These are phyloP conservation scores for Bambusicola thoracicus DNA, from an alignment of 2,113 vertebrate species.

Conservation along the genomic window DNA sequence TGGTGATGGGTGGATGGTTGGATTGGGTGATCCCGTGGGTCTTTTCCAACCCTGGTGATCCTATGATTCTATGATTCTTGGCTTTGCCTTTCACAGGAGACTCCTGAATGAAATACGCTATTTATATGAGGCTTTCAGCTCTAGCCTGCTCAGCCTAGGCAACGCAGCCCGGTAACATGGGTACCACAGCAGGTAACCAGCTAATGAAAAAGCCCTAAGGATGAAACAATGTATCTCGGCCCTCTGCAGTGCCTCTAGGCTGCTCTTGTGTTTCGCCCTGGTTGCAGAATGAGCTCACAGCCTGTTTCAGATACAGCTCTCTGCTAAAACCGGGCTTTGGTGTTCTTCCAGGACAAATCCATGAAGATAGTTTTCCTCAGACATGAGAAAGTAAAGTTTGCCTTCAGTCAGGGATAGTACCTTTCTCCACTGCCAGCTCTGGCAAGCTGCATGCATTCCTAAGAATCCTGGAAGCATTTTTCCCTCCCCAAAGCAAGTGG, in stretches of 20 bases:
- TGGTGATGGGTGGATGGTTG: no score
- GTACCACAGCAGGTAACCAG: neutral
- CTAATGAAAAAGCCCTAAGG: neutral
- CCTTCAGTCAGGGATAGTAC: neutral
- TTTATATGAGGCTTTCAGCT: neutral
- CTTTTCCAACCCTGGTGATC: no score
- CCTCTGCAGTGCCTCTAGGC: neutral
- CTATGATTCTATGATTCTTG: neutral
- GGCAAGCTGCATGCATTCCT: neutral
- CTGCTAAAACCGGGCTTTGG: neutral
- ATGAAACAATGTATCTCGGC: neutral
- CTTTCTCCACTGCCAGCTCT: neutral
- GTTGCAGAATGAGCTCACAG: neutral
- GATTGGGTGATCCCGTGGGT: no score
- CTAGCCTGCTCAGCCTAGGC: neutral
- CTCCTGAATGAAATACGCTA: neutral
- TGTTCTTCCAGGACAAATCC: constrained; percentile 23
- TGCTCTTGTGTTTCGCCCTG: neutral
- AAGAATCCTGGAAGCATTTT: neutral
- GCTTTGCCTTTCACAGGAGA: neutral
- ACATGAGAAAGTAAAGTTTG: neutral
- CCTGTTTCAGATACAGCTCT: neutral
- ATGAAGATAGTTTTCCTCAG: neutral
- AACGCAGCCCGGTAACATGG: neutral
- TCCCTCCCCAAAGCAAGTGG: neutral